Evolutionary conservation across 2,888 invertebrate genomes (phyloP), one percentile per base, ranked within the genome.

Genomic region (Drosophila fungiperda): DNA sequence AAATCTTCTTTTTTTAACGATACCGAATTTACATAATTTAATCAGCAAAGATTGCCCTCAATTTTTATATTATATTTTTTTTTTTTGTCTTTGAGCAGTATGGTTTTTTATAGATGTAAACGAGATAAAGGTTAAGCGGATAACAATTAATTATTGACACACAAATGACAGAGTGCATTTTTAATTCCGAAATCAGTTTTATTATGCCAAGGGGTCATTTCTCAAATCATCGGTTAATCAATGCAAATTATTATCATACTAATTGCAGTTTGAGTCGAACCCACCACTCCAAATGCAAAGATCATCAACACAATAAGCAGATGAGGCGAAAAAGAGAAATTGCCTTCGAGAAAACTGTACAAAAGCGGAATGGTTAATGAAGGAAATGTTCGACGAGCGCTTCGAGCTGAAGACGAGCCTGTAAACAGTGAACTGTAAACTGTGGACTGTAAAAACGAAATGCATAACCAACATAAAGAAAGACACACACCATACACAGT

Each of bases 361-460:
- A 63, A 83, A 79, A 86, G 73, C 76, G 76, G 81, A 82, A 88
- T 89, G 36, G 87, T 77, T 86, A 86, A 86, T 89, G 89, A 88
- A 87, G 86, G 82, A 86, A 88, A 86, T 89, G 83, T 66, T 70
- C 65, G 74, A 57, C 50, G 61, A 52, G 65, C 50, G 52, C 48
- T 57, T 23, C 60, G 35, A 80, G 65, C 62, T 54, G 68, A 68
- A 86, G 81, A 74, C 74, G 80, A 83, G 85, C 85, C 83, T 75
- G 82, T 77, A 69, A 74, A 74, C 62, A 54, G 33, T 71, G 61
- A 75, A 62, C 38, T 61, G 69, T 77, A 71, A 67, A 69, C 79
- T 82, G 71, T 73, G 45, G 50, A 74, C 82, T 82, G 71, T 73
- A 48, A 50, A 74, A 76, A 69, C 87, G 65, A 87, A 87, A 85